Percentiles rank a stretch among this genome's conserved stretches.
Evolutionary conservation across 2,113 vertebrate species (phyloP).

Genomic region (Colistium nudipinnis): DNA sequence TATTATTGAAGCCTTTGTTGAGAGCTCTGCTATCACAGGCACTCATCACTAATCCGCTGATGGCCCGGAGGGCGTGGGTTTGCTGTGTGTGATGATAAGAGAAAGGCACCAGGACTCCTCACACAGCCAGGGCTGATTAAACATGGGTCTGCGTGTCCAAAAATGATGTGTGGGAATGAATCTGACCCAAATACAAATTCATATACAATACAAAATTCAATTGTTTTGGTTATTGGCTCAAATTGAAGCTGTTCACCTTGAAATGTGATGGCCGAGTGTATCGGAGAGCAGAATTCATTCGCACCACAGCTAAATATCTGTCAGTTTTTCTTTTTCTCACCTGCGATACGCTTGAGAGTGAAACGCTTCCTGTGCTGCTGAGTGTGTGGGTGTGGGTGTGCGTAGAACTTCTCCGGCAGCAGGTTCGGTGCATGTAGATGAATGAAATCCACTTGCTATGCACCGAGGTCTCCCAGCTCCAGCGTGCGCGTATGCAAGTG

Average conservation of each 20-base stretch:
- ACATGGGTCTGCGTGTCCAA: conserved; percentile 39
- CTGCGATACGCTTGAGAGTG: conserved; percentile 37
- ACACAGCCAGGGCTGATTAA: conserved; percentile 54
- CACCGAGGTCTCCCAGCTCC: conserved; percentile 57
- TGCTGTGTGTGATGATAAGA: conserved; percentile 57
- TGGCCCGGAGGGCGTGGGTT: conserved; percentile 70
- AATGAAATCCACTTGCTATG: conserved; percentile 78
- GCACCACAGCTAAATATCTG: background rate
- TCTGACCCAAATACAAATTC: background rate
- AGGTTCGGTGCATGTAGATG: conserved; percentile 71
- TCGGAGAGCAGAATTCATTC: background rate
- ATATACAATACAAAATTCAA: too few species aligned
- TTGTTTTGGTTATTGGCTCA: background rate
- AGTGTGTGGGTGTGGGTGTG: conserved; percentile 59
- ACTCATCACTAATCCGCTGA: conserved; percentile 63
- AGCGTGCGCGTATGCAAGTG: conserved; percentile 7
- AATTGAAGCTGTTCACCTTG: background rate
- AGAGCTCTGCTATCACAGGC: conserved; percentile 50
- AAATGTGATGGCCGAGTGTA: background rate
- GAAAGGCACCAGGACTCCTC: conserved; percentile 50
- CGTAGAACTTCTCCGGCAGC: conserved; percentile 54
- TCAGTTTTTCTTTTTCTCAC: conserved; percentile 24
- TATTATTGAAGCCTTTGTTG: conserved; percentile 53
- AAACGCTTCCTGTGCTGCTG: conserved; percentile 28
- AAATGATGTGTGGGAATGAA: too few species aligned